Evolutionary conservation across 1,140 invertebrate genomes (phyloP).

Genomic region (Amphibalanus amphitrite): DNA sequence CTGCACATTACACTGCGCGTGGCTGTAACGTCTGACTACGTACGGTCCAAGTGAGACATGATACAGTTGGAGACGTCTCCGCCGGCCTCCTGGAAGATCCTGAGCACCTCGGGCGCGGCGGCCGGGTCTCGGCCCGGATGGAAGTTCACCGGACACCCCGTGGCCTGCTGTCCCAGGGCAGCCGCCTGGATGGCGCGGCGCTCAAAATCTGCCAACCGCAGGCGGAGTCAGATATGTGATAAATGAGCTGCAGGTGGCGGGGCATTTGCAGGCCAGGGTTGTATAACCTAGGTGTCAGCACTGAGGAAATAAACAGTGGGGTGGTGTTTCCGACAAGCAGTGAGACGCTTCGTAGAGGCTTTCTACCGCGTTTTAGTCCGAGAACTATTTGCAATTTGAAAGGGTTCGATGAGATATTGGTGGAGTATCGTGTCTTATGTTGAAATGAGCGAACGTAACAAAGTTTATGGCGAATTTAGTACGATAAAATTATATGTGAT

Average conservation of each 20-base stretch:
- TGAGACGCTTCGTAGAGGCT: no score
- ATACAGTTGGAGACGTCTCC: conserved; percentile 47
- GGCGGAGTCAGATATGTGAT: background rate
- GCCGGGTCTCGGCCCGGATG: conserved; percentile 52
- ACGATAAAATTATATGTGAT: no score
- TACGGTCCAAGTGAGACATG: conserved; percentile 72
- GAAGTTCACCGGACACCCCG: conserved; percentile 55
- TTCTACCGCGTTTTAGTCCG: no score
- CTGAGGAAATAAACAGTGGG: conserved; percentile 7
- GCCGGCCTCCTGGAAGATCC: conserved; percentile 60
- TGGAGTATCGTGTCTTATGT: no score
- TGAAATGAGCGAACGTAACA: no score
- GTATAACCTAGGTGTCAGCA: conserved; percentile 6
- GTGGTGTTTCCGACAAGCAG: no score
- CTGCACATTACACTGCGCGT: no score
- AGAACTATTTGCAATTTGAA: no score
- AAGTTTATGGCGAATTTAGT: no score
- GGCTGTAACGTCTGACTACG: no score
- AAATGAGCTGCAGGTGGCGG: conserved; percentile 4
- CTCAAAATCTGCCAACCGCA: conserved; percentile 50
- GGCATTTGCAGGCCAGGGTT: conserved; percentile 6
- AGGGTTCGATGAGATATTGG: no score
- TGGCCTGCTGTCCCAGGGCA: conserved; percentile 42
- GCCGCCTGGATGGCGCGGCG: conserved; percentile 46
- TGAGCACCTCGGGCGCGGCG: conserved; percentile 59